A percentile compares a stretch with the other conserved stretches of the same genome.
Conservation (phyloP, 2,113 vertebrate species). For the Malurus melanocephalus region DNA sequence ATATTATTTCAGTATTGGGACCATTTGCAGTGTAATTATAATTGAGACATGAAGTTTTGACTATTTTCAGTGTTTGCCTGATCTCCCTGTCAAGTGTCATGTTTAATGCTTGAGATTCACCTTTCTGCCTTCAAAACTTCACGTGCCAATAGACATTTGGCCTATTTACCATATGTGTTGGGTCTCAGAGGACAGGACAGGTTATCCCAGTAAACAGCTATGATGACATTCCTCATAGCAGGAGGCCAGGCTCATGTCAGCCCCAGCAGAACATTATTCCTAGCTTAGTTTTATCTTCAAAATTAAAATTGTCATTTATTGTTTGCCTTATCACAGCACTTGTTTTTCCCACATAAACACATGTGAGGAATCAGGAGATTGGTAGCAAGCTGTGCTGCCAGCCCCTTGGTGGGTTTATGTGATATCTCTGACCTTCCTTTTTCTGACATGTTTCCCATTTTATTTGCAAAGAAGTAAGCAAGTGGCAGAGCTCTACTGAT, state of each 20-base stretch:
- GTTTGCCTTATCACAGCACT: not conserved
- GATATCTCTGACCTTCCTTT: not conserved
- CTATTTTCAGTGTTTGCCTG: not conserved
- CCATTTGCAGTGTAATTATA: not conserved
- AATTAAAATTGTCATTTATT: not conserved
- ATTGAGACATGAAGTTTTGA: not conserved
- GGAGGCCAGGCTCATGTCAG: not conserved
- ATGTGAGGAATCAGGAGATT: not conserved
- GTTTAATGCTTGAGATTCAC: not conserved
- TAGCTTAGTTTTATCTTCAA: not conserved
- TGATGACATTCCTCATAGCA: not conserved
- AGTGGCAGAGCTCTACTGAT: not conserved
- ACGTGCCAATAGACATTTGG: not conserved
- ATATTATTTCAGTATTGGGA: not conserved
- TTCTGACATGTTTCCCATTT: not conserved
- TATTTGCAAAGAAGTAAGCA: not conserved
- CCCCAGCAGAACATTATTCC: not conserved
- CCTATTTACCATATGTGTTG: not conserved
- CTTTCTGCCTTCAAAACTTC: not conserved
- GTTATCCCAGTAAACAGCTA: not conserved
- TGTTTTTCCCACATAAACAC: not conserved
- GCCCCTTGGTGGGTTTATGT: not conserved
- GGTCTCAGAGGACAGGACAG: not conserved
- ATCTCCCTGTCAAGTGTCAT: not conserved
- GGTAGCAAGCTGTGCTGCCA: not conserved